Conservation (phyloP, 2,888 invertebrate genomes). For the Microdon myrmicae region DNA sequence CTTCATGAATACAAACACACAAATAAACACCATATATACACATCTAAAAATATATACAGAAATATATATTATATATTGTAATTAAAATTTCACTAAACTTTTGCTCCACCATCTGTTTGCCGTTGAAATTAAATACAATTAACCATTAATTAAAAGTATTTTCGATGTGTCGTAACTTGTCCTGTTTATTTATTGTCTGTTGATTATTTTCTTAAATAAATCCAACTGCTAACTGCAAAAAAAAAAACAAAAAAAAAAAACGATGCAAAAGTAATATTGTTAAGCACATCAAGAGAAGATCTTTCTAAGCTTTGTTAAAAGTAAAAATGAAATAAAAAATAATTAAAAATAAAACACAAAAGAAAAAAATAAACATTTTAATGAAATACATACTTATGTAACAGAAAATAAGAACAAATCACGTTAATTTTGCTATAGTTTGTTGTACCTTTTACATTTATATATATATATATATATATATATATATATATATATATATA, state of each 20-base stretch:
- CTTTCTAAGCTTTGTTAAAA: too few species aligned
- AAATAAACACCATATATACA: background rate
- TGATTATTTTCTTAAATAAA: slow-evolving; percentile 34
- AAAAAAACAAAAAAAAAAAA: too few species aligned
- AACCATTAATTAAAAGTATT: slow-evolving; percentile 8
- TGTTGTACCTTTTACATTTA: slow-evolving; percentile 48
- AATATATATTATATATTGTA: too few species aligned
- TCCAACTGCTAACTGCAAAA: too few species aligned
- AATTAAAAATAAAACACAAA: slow-evolving; percentile 16
- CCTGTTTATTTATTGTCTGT: slow-evolving; percentile 41
- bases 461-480: slow-evolving; percentile 32
- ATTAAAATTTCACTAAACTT: too few species aligned
- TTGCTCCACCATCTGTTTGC: too few species aligned
- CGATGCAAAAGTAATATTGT: too few species aligned
- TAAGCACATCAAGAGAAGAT: too few species aligned
- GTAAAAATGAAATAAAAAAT: too few species aligned
- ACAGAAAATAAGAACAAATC: slow-evolving; percentile 5
- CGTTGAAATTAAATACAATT: slow-evolving; percentile 17
- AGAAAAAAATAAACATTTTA: slow-evolving; percentile 18
- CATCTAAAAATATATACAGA: background rate
- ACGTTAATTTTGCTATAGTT: slow-evolving; percentile 46
- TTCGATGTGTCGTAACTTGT: too few species aligned
- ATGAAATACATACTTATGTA: slow-evolving; percentile 11
- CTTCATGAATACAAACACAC: too few species aligned
- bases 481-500: slow-evolving; percentile 17